Conservation (phyloP, 2,113 vertebrate genomes). For the Megalops atlanticus region DNA sequence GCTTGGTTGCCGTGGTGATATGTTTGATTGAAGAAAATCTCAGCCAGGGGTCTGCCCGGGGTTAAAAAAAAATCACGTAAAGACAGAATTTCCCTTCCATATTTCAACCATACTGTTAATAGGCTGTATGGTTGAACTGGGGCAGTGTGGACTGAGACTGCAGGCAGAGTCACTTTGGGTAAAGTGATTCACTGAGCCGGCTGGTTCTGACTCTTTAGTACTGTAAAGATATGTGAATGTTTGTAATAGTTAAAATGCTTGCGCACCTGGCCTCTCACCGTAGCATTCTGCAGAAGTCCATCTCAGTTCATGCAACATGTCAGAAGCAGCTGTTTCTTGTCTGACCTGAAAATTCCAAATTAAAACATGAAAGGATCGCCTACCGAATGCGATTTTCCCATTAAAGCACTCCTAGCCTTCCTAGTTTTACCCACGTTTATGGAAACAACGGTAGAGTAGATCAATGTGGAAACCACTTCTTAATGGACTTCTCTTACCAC, state of each 20-base stretch:
- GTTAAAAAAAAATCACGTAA: too few species aligned
- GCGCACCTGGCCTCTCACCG: too few species aligned
- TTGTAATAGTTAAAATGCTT: too few species aligned
- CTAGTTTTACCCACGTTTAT: background rate
- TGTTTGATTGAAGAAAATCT: background rate
- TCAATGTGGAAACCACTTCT: too few species aligned
- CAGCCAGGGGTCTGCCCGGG: background rate
- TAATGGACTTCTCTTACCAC: background rate
- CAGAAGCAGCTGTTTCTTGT: background rate
- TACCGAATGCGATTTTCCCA: background rate
- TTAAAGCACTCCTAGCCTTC: background rate
- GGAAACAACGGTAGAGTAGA: background rate
- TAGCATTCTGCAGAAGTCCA: background rate
- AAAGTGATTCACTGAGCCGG: too few species aligned
- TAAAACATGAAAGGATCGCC: background rate
- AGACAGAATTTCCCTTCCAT: too few species aligned
- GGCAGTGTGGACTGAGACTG: background rate
- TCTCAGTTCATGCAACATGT: background rate
- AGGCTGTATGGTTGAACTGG: background rate
- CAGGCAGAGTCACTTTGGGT: background rate
- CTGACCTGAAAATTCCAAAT: background rate
- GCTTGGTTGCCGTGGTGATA: background rate
- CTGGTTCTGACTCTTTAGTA: too few species aligned
- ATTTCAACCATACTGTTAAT: too few species aligned
- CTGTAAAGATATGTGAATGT: too few species aligned